A percentile compares a stretch with the other conserved stretches of the same genome.
Evolutionary conservation across 2,113 vertebrate genomes (phyloP).

Genomic region (Hippolais icterina): DNA sequence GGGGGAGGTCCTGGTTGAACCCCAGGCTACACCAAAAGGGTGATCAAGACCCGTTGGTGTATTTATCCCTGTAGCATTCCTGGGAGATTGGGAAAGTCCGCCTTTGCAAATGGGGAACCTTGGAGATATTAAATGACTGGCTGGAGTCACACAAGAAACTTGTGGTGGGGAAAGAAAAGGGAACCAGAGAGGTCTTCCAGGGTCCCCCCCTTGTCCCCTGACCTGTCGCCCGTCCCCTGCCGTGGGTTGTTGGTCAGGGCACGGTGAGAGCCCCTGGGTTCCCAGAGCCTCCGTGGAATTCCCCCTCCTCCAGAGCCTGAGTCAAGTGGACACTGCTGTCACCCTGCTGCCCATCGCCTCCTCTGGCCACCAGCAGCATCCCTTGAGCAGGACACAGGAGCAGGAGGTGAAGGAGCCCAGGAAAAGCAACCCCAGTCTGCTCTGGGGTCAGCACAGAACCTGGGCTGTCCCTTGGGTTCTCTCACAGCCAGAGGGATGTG

Average conservation of each 20-base stretch:
- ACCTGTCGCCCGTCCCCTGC: fast-evolving
- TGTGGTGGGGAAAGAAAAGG: neutral
- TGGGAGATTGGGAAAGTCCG: neutral
- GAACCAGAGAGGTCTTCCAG: neutral
- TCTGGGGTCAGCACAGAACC: neutral
- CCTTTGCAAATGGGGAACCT: neutral
- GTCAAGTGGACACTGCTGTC: neutral
- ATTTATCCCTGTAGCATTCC: neutral
- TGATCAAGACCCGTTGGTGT: fast-evolving
- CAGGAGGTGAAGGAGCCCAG: neutral
- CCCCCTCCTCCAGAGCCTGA: neutral
- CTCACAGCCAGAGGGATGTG: neutral
- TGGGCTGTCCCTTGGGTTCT: neutral
- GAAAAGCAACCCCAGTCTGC: too few relatives aligned
- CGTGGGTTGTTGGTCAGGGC: neutral
- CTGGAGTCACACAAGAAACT: neutral
- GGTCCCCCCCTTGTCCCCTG: neutral
- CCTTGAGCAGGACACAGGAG: fast-evolving
- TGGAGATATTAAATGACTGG: neutral
- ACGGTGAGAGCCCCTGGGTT: neutral
- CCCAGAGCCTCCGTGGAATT: neutral
- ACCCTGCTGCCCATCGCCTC: neutral
- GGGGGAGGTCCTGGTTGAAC: neutral
- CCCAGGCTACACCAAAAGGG: neutral
- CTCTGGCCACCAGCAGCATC: neutral